Base-by-base conservation (phyloP, 2,888 invertebrate genomes). In the Omphaloscelis lunosa region DNA sequence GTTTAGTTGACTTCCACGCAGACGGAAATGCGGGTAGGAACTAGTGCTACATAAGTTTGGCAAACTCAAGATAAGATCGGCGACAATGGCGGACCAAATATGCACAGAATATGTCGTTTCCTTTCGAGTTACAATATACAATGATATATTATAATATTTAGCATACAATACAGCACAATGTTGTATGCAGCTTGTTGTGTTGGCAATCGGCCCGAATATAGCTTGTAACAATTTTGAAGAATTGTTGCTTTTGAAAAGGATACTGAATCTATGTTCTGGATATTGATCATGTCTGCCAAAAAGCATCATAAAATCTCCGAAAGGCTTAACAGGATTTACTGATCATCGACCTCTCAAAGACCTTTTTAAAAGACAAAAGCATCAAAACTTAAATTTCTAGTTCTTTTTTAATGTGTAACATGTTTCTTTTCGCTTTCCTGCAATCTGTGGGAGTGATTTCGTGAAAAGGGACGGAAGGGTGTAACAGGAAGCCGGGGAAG, bases 91-190 rank as follows among this genome's bases (percentile, higher is more conserved):
- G 20, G 17, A 59, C 80, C 78, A 66, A 83, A 84, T 68, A 80
- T 29, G 45, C 15, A 45, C 45, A 29, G 73, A 83, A 72, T 62
- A 67, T 63, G 74, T 66, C 48, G 71, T 79, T 86, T 80, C 88
- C 86, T 88, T 85, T 78, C 41, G n/a, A 51, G 77, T 65, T 77
- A 77, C 79, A 78, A 79, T 72, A 72, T 77, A 84, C 82, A 84
- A 87, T 85, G 77, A 83, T 76, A 74, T 29, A 34, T n/a, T 56
- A n/a, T 74, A 79, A 74, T 77, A 69, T 73, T 89, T 89, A 84
- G 79, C 89, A 89, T 88, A 89, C 89, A 89, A 89, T 89, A 53
- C 76, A 34, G 41, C 51, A 78, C 69, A 72, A 70, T 71, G 53
- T 70, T 71, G 72, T 76, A 58, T 75, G 70, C 53, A 56, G 41